Conservation (phyloP, 2,888 invertebrate genomes). For the Ypsolopha scabrella region DNA sequence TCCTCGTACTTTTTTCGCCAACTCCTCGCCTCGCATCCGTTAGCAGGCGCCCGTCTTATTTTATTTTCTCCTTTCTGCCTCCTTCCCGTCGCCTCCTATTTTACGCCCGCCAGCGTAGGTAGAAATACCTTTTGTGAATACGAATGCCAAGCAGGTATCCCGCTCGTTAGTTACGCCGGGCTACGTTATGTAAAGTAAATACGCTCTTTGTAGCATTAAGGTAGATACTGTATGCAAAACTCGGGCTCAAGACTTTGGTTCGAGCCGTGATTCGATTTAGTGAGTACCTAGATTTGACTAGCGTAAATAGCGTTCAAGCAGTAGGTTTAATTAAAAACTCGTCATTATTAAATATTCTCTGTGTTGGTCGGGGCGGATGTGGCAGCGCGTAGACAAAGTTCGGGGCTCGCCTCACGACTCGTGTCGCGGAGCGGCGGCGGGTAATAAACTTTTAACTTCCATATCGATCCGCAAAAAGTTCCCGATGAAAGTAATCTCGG, state of each 20-base stretch:
- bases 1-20: constrained; percentile 66
- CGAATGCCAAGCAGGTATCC: constrained; percentile 65
- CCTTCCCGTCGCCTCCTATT: constrained; percentile 67
- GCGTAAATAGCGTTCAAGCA: background rate
- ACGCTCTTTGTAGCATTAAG: constrained; percentile 12
- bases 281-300: background rate
- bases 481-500: constrained; percentile 58
- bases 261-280: background rate
- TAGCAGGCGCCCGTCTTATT: constrained; percentile 64
- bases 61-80: constrained; percentile 69
- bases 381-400: constrained; percentile 2
- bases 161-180: constrained; percentile 61
- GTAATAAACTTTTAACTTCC: constrained; percentile 60
- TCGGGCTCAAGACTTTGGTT: background rate
- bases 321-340: background rate
- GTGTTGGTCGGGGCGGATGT: background rate
- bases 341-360: background rate
- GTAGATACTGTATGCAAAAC: background rate
- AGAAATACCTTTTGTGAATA: constrained; percentile 68
- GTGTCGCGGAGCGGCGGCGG: constrained; percentile 31
- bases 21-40: constrained; percentile 51
- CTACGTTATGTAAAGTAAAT: constrained; percentile 65
- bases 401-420: background rate
- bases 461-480: constrained; percentile 65
- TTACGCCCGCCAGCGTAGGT: constrained; percentile 63